Evolutionary conservation across 2,113 vertebrate genomes (phyloP).

Genomic region (Arothron firmamentum): DNA sequence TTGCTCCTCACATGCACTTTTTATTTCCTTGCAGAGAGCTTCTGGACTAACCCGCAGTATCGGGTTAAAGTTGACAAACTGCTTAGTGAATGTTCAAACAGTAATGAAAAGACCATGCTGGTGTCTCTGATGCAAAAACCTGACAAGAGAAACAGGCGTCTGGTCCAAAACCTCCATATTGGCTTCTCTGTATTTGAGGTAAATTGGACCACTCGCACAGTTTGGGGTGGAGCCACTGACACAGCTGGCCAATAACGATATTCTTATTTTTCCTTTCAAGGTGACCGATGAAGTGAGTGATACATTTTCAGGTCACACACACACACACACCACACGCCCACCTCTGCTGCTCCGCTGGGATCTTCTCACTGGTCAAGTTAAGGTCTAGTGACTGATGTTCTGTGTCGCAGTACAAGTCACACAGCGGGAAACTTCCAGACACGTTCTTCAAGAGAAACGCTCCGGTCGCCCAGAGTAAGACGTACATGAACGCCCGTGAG

Average conservation of each 20-base stretch:
- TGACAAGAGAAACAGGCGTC: slow-evolving; percentile 62
- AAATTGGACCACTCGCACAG: neutral
- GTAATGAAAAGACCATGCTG: slow-evolving; percentile 51
- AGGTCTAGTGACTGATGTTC: neutral
- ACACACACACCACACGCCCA: no score
- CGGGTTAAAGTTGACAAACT: slow-evolving; percentile 38
- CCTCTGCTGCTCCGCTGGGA: neutral
- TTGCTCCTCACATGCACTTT: neutral
- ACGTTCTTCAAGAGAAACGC: slow-evolving; percentile 45
- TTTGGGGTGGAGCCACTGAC: no score
- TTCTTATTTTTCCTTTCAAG: slow-evolving; percentile 31
- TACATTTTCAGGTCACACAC: neutral
- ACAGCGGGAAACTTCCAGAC: slow-evolving; percentile 51
- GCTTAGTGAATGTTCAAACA: neutral
- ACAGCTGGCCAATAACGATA: no score
- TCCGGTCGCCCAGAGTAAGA: slow-evolving; percentile 32
- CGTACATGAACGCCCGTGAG: slow-evolving; percentile 49
- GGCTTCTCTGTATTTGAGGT: slow-evolving; percentile 69
- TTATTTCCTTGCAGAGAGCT: slow-evolving; percentile 35
- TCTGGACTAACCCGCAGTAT: slow-evolving; percentile 73
- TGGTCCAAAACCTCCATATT: slow-evolving; percentile 54
- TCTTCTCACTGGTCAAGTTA: no score
- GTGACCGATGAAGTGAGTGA: slow-evolving; percentile 62
- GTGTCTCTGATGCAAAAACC: slow-evolving; percentile 74
- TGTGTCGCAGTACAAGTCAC: slow-evolving; percentile 26